phyloP scores from a whole-genome alignment of 2,888 invertebrate genomes.

The Melanargia galathea region DNA sequence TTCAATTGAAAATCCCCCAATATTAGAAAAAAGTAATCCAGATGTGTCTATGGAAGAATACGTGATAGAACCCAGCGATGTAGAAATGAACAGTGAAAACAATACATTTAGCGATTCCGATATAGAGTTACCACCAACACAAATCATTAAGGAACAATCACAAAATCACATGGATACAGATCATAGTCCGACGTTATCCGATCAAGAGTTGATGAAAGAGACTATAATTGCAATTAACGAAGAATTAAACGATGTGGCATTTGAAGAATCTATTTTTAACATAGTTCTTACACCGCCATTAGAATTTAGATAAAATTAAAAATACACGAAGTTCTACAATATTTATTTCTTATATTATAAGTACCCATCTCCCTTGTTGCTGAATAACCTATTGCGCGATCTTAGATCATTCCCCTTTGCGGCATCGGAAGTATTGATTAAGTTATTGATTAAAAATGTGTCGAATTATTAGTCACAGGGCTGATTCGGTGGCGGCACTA shows the following conservation, averaged over 20 bases:
- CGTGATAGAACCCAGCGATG: background rate
- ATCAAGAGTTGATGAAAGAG: constrained; percentile 61
- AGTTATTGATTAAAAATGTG: no score
- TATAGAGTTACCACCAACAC: constrained; percentile 65
- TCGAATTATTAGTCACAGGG: no score
- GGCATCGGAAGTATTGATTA: no score
- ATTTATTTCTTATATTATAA: no score
- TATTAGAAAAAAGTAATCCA: background rate
- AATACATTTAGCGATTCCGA: constrained; percentile 48
- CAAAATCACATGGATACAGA: constrained; percentile 37
- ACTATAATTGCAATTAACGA: constrained; percentile 63
- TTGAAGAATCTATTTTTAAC: constrained; percentile 43
- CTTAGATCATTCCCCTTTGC: no score
- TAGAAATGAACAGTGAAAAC: constrained; percentile 34
- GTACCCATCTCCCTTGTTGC: no score
- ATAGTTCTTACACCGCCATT: constrained; percentile 64
- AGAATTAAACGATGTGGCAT: constrained; percentile 45
- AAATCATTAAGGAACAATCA: constrained; percentile 60
- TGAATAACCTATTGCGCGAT: no score
- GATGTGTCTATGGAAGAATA: background rate
- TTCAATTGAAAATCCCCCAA: background rate
- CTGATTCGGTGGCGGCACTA: no score
- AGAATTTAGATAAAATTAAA: constrained; percentile 53
- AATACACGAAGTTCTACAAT: no score
- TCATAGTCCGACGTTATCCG: constrained; percentile 50